These are phyloP conservation scores for Yponomeuta plumbellus DNA, from an alignment of 2,888 invertebrate genomes.

Conservation along the genomic window DNA sequence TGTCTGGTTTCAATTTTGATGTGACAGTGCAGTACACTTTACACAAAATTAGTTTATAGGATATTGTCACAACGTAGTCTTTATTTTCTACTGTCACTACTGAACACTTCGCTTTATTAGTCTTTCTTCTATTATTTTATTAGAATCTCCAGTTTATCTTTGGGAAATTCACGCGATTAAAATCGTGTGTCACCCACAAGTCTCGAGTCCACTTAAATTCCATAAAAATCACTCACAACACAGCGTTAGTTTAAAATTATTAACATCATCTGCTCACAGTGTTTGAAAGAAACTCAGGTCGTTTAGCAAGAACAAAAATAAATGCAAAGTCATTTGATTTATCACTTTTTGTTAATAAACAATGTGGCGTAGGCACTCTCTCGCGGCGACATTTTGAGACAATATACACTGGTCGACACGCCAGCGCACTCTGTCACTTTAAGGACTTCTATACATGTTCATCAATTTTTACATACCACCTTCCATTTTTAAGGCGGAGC, in stretches of 20 bases:
- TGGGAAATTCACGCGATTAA: constrained; percentile 14
- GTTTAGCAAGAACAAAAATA: constrained; percentile 26
- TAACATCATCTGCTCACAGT: not conserved
- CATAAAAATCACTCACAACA: constrained; percentile 28
- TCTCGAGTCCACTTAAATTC: constrained; percentile 26
- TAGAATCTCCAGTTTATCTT: not conserved
- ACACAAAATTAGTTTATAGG: not conserved
- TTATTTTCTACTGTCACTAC: not conserved
- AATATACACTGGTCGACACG: constrained; percentile 74
- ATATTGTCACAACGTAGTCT: not conserved
- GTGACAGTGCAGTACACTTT: not conserved
- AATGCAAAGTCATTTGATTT: constrained; percentile 72
- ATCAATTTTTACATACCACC: constrained; percentile 78
- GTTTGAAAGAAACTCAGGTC: not conserved
- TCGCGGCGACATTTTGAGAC: constrained; percentile 71
- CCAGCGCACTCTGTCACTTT: constrained; percentile 76
- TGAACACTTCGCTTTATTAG: not conserved
- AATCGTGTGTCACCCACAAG: constrained; percentile 17
- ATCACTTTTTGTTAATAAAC: constrained; percentile 74
- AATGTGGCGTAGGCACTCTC: constrained; percentile 59
- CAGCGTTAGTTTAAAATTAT: constrained; percentile 20
- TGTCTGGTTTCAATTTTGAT: not conserved
- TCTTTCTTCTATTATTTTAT: not conserved
- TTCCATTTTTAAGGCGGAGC: constrained; percentile 78
- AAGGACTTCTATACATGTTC: constrained; percentile 76